Evolutionary conservation across 2,113 vertebrate genomes (phyloP).

Genomic region (Amphiprion ocellaris): DNA sequence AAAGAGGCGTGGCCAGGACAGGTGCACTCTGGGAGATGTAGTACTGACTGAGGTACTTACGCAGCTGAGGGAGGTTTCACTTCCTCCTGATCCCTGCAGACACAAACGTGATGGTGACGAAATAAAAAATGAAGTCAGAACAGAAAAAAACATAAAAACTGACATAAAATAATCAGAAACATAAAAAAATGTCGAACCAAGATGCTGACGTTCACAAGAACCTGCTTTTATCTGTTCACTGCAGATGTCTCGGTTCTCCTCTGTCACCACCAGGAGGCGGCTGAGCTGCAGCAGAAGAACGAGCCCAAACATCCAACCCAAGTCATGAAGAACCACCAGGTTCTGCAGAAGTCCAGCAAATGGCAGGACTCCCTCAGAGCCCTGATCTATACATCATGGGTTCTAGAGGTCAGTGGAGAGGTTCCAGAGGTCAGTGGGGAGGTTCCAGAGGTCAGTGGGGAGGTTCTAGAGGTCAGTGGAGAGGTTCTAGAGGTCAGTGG

Average conservation of each 20-base stretch:
- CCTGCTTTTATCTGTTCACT: too few species aligned
- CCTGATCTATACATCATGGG: too few species aligned
- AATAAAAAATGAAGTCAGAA: conserved; percentile 24
- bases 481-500: background rate
- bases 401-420: background rate
- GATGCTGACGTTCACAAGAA: background rate
- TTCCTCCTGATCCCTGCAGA: conserved; percentile 62
- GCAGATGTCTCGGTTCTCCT: too few species aligned
- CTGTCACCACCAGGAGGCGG: too few species aligned
- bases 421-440: background rate
- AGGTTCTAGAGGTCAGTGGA: background rate
- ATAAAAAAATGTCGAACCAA: background rate
- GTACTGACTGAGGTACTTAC: conserved; percentile 48
- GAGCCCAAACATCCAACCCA: too few species aligned
- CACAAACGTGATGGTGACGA: conserved; percentile 19
- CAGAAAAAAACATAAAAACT: conserved; percentile 22
- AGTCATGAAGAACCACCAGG: too few species aligned
- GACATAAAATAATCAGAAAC: conserved; percentile 25
- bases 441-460: background rate
- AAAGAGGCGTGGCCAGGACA: conserved; percentile 23
- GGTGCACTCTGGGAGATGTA: conserved; percentile 16
- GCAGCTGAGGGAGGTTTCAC: conserved; percentile 27
- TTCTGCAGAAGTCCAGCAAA: too few species aligned
- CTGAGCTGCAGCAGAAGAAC: too few species aligned
- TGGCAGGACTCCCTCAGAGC: too few species aligned